Evolutionary conservation across 1,140 invertebrate genomes (phyloP), one percentile per base, ranked within the genome.

Genomic region (Drosophila pruinosa): DNA sequence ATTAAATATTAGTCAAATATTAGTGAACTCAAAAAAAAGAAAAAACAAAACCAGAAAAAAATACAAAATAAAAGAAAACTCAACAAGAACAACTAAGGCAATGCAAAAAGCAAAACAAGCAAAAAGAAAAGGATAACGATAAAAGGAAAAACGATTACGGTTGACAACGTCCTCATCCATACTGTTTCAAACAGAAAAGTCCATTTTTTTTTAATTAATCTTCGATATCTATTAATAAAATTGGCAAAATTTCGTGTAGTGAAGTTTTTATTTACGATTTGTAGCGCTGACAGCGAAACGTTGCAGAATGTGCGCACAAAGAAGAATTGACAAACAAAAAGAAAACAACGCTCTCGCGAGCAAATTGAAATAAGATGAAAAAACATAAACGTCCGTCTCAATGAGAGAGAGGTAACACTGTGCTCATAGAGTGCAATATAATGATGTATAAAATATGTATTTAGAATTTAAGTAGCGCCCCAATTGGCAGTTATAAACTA

Each of bases 1-100:
- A 82, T 83, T 71, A 78, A 78, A 82, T 74, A 82, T 82, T 81
- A 81, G 78, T 82, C 73, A 69, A 89, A 79, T 78, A 83, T 83
- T 79, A 89, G 72, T 75, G 69, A 78, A 78, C 38, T 57, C 48
- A 2, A 64, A 28, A 31, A 41, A 59, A 67, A 41, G 36, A 47
- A 75, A 50, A 34, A 56, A 26, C 5, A 48, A 61, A 54, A 67
- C n/a, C n/a, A 39, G 61, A 53, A 36, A 68, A 72, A 28, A 50
- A 34, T 14, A 57, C 10, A 68, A 47, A 63, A 53, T 57, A 52
- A 67, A 45, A 48, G 15, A 31, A 59, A 58, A 48, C 38, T 7
- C 38, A 65, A 48, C 39, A 53, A 54, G 54, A 59, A 52, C 22
- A 39, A 48, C 50, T 53, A 54, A 36, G 65, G 65, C 65, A 72